Base-by-base conservation (phyloP, 2,888 invertebrate genomes). In the Cabera pusaria region DNA sequence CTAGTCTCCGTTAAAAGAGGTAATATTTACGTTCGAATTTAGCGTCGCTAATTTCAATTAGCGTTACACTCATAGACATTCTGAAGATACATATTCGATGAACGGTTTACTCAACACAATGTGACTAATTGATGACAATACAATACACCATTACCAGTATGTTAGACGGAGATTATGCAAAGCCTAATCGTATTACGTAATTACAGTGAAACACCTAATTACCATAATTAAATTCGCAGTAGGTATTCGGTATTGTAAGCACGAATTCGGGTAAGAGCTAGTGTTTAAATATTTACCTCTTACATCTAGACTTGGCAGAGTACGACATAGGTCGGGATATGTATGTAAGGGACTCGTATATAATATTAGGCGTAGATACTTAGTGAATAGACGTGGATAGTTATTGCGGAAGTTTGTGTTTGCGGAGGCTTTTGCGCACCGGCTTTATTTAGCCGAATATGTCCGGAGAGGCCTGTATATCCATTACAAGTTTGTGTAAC, bases 401-500 rank as follows among this genome's bases (percentile, higher is more conserved):
- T n/a, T n/a, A n/a, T n/a, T n/a, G n/a, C 38, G 22, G 16, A 39
- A 39, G 33, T 43, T 22, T 39, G 45, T 34, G 37, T 29, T 34
- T 46, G 25, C 25, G 17, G 25, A 47, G 33, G 33, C 28, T 31
- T 43, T 33, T 28, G 25, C 24, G 20, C 6, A 23, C 26, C 24
- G 37, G 35, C 35, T 46, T 45, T 49, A 54, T 52, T 55, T 49
- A 51, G 51, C 45, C 52, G 48, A 65, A 73, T 71, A 60, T 49
- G 58, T 56, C 75, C 66, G 46, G 19, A 43, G 73, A 67, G 74
- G 60, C 62, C 55, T 56, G 59, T 66, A 58, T 56, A 63, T 65
- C 61, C 65, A 71, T 72, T 73, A 72, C 54, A 65, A 72, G 62
- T 72, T 69, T 58, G 56, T 48, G 49, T 59, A 64, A 63, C 56